A percentile compares a stretch with the other conserved stretches of the same genome.
Conservation (phyloP, 1,140 invertebrate genomes). For the Bombus picipes region DNA sequence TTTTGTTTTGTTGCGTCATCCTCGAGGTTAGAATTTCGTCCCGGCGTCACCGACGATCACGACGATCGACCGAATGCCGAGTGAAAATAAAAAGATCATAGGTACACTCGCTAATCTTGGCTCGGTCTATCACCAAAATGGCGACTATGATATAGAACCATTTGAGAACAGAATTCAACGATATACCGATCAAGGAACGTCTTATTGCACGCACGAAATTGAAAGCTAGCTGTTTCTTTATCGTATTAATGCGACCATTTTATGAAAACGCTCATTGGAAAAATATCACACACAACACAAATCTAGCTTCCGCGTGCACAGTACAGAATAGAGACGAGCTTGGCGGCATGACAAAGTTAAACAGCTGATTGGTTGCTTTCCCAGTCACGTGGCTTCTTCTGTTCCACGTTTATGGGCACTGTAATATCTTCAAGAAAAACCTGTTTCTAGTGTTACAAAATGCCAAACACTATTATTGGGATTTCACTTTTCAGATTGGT, state of each 20-base stretch:
- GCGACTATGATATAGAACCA: conserved; percentile 83
- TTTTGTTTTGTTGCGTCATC: conserved; percentile 86
- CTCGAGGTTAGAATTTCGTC: conserved; percentile 73
- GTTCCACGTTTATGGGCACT: conserved; percentile 63
- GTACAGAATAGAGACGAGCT: conserved; percentile 83
- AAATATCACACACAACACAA: conserved; percentile 69
- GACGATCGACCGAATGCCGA: conserved; percentile 65
- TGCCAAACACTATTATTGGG: neutral
- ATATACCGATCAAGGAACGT: conserved; percentile 15
- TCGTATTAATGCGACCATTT: conserved; percentile 43
- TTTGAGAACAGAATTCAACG: conserved; percentile 72
- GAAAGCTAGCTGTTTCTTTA: conserved; percentile 64
- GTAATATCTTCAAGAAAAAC: conserved; percentile 43
- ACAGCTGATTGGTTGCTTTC: conserved; percentile 83
- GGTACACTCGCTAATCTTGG: conserved; percentile 74
- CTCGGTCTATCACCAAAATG: conserved; percentile 83
- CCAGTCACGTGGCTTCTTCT: conserved; percentile 79
- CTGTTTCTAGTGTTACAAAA: conserved; percentile 25
- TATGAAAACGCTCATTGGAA: conserved; percentile 13
- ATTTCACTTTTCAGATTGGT: neutral
- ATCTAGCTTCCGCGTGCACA: conserved; percentile 82
- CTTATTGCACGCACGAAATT: conserved; percentile 8
- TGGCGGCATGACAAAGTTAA: conserved; percentile 85
- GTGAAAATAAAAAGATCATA: conserved; percentile 77
- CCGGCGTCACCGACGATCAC: conserved; percentile 61